A percentile compares a stretch with the other conserved stretches of the same genome.
phyloP scores from a whole-genome alignment of 1,140 invertebrate species.

The Forficula auricularia region DNA sequence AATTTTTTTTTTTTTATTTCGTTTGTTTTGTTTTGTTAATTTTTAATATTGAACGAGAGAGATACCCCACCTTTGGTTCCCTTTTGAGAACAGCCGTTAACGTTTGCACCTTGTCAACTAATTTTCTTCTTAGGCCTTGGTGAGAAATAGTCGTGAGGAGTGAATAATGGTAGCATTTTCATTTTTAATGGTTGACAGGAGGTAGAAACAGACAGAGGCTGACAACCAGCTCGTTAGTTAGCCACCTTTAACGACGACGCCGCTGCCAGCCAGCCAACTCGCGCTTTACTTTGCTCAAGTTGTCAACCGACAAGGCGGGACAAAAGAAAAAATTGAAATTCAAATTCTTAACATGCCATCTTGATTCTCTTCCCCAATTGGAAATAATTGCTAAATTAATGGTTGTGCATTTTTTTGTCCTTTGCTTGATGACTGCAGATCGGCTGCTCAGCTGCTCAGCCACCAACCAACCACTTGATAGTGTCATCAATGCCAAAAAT shows the following conservation, averaged over 20 bases:
- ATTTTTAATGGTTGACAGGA: conserved; percentile 28
- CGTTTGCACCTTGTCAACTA: conserved; percentile 30
- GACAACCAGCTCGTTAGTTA: conserved; percentile 11
- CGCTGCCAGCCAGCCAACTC: conserved; percentile 12
- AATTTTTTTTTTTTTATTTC: conserved; percentile 17
- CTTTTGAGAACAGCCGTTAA: conserved; percentile 23
- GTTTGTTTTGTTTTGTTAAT: conserved; percentile 12
- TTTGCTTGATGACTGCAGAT: conserved; percentile 10
- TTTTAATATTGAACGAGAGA: conserved; percentile 14
- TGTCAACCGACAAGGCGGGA: no score
- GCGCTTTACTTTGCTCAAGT: no score
- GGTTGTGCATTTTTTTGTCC: conserved; percentile 10
- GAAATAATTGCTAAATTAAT: conserved; percentile 1
- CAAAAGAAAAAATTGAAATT: no score
- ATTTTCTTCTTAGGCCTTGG: conserved; percentile 31
- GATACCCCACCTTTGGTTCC: conserved; percentile 25
- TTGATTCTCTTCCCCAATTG: conserved; percentile 21
- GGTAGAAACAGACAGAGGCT: conserved; percentile 18
- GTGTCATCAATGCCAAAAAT: conserved; percentile 43
- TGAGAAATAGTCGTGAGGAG: conserved; percentile 27
- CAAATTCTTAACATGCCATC: no score
- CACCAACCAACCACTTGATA: conserved; percentile 32
- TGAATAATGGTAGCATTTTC: conserved; percentile 27
- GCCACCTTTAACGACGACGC: conserved; percentile 10
- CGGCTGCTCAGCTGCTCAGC: conserved; percentile 29